Percentiles rank a stretch among this genome's conserved stretches.
Evolutionary conservation across 2,888 invertebrate genomes (phyloP).

Genomic region (Amphipyra berbera): DNA sequence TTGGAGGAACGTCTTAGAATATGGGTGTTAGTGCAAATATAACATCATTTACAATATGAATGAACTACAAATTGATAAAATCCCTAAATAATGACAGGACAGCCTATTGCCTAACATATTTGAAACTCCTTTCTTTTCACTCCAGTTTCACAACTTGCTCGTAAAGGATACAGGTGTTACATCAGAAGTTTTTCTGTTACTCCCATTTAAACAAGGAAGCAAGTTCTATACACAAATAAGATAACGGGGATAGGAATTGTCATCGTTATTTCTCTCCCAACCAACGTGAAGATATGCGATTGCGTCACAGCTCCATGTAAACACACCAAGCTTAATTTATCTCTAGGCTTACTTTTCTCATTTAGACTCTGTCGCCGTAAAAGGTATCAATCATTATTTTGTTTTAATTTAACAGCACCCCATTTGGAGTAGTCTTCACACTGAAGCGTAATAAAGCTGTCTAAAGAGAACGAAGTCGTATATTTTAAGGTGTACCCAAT

Average conservation of each 20-base stretch:
- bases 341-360: constrained; percentile 47
- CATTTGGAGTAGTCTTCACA: constrained; percentile 53
- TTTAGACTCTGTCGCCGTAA: constrained; percentile 44
- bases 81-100: neutral
- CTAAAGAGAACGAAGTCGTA: constrained; percentile 66
- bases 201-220: constrained; percentile 42
- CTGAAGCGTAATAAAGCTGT: constrained; percentile 71
- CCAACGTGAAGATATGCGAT: constrained; percentile 34
- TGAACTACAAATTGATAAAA: no score
- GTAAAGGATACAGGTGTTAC: constrained; percentile 41
- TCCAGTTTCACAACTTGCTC: constrained; percentile 30
- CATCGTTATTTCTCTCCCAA: constrained; percentile 18
- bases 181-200: constrained; percentile 30
- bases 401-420: constrained; percentile 57
- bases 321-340: constrained; percentile 35
- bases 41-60: no score
- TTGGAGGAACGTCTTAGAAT: no score
- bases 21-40: no score
- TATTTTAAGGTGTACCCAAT: constrained; percentile 65
- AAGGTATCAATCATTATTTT: constrained; percentile 57
- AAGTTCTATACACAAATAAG: constrained; percentile 32
- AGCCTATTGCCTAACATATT: neutral
- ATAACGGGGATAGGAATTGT: constrained; percentile 38
- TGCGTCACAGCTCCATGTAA: constrained; percentile 44
- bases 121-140: constrained; percentile 15